These are phyloP conservation scores for Rhinoderma darwinii DNA, from an alignment of 2,113 vertebrate species.

Conservation along the genomic window DNA sequence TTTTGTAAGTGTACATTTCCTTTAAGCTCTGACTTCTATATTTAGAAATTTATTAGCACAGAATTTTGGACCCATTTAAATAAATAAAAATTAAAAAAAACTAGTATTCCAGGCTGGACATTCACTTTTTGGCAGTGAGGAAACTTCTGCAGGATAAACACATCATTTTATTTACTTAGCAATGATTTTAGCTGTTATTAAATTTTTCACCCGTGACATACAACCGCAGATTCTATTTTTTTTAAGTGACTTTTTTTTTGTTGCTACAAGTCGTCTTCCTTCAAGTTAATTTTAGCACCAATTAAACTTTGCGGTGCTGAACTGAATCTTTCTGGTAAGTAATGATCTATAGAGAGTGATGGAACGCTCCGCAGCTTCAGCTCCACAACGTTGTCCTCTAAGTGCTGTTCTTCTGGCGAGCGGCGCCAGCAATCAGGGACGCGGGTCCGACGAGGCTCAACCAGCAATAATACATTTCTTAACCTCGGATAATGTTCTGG, in stretches of 20 bases:
- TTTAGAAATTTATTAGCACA: too few species aligned
- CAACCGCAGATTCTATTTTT: not conserved
- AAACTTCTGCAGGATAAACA: too few species aligned
- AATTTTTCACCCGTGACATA: conserved; percentile 32
- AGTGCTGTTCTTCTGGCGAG: conserved; percentile 40
- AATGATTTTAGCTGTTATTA: conserved; percentile 3
- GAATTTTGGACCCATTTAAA: too few species aligned
- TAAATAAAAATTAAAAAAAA: too few species aligned
- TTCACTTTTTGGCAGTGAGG: too few species aligned
- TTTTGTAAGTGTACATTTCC: too few species aligned
- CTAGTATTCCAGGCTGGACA: too few species aligned
- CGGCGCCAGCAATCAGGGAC: conserved; percentile 33
- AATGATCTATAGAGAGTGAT: conserved; percentile 54
- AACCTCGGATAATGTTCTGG: conserved; percentile 40
- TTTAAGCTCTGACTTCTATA: too few species aligned
- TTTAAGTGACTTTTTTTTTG: not conserved
- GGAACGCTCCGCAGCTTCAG: conserved; percentile 13
- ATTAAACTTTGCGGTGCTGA: conserved; percentile 57
- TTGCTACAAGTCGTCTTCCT: not conserved
- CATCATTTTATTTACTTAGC: conserved; percentile 40
- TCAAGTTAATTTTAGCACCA: conserved; percentile 57
- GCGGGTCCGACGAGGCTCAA: conserved; percentile 15
- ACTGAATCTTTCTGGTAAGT: conserved; percentile 51
- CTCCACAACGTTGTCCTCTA: conserved; percentile 34
- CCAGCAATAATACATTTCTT: conserved; percentile 47